phyloP scores from a whole-genome alignment of 1,140 invertebrate genomes.

The Microplitis demolitor region DNA sequence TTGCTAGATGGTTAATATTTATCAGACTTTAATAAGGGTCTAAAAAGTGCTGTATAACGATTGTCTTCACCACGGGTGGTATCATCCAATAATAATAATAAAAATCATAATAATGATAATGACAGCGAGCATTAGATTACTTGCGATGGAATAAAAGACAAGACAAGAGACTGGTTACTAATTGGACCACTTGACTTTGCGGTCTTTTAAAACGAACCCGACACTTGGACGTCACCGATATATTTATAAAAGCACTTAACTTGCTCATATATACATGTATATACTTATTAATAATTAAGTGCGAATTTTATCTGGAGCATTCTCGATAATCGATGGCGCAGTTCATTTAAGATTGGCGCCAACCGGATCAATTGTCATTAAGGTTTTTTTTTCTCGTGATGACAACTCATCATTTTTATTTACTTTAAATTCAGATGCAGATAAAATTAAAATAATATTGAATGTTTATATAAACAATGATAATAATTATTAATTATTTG shows the following conservation, averaged over 20 bases:
- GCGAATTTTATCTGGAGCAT: constrained; percentile 7
- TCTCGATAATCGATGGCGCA: constrained; percentile 15
- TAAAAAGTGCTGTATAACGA: too few species aligned
- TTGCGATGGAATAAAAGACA: not conserved
- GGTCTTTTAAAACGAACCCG: not conserved
- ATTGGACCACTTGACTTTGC: constrained; percentile 43
- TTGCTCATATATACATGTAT: constrained; percentile 18
- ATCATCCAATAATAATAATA: too few species aligned
- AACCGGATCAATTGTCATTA: constrained; percentile 9
- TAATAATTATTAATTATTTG: constrained; percentile 2
- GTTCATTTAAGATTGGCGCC: constrained; percentile 18
- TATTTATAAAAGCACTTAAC: constrained; percentile 29
- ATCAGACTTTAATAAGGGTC: too few species aligned
- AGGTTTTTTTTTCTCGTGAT: not conserved
- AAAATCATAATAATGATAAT: too few species aligned
- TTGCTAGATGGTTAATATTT: too few species aligned
- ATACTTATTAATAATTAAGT: constrained; percentile 4
- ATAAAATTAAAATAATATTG: too few species aligned
- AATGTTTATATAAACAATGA: not conserved
- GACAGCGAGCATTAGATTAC: not conserved
- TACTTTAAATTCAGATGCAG: not conserved
- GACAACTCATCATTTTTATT: not conserved
- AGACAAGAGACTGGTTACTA: constrained; percentile 19
- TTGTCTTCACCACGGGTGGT: too few species aligned
- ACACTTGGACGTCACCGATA: constrained; percentile 30